Evolutionary conservation across 2,113 vertebrate genomes (phyloP), one percentile per base, ranked within the genome.

Genomic region (Dromiciops gliroides): DNA sequence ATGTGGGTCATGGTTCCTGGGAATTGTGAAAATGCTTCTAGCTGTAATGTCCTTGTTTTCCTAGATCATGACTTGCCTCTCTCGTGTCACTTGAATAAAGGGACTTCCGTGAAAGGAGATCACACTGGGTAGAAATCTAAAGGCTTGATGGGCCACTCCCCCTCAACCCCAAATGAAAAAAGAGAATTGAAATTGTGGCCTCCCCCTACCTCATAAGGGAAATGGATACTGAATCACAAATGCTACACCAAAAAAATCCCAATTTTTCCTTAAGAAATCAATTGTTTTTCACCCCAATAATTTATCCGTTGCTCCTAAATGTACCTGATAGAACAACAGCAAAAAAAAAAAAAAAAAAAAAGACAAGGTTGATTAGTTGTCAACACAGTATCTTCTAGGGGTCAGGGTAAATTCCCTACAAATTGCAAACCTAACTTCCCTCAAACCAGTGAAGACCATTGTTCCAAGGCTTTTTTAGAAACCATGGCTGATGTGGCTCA

Each of bases 401-500:
- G 48, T 48, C 44, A 31, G 50, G 60, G 51, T 88, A 23, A 25
- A 48, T 91, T 90, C 11, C 91, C 50, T 75, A n/a, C 49, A 5
- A 31, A 16, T 53, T 75, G 11, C 37, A 52, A 67, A 50, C 26
- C 52, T 6, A 50, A 88, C 75, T 19, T 94, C 16, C 22, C 44
- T 24, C 44, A 48, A 93, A 51, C 19, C 0, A 3, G 0, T 4
- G 48, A 16, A 48, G 10, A 37, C 26, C 93, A 19, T 9, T 31
- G 50, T n/a, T 89, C 25, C 88, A 50, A 52, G 8, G 4, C 26
- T 50, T 92, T 92, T 95, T 25, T 16, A 19, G 31, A 96, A 97
- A 37, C 11, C 51, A 23, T 12, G 0, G 8, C 26, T 50, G 50
- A 92, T 24, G 2, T 2, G 26, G 19, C 4, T 6, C 92, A 44